These are phyloP conservation scores for Ceratitis capitata DNA, from an alignment of 1,140 invertebrate species.

Conservation along the genomic window DNA sequence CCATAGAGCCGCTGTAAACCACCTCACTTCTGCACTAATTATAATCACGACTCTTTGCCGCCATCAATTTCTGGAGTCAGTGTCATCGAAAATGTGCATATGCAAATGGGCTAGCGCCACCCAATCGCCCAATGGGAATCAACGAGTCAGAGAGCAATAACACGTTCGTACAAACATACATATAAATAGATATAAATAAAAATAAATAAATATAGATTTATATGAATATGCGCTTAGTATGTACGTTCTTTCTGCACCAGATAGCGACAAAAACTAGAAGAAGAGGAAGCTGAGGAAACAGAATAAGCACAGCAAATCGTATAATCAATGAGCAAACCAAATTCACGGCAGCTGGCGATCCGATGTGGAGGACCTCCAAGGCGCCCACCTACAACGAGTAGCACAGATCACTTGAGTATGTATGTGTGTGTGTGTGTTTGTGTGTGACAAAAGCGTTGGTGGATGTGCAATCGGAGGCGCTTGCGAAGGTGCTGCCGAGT, in stretches of 20 bases:
- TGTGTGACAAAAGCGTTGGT: not conserved
- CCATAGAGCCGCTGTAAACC: not conserved
- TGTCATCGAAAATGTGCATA: constrained; percentile 15
- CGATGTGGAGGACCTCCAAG: not conserved
- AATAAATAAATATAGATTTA: not conserved
- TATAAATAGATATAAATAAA: not conserved
- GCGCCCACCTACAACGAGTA: constrained; percentile 20
- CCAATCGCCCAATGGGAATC: constrained; percentile 33
- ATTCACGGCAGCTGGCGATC: not conserved
- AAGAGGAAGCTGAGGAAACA: not conserved
- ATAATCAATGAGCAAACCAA: constrained; percentile 9
- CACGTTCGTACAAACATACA: not conserved
- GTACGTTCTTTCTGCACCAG: not conserved
- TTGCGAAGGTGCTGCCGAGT: not conserved
- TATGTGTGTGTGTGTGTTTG: not conserved
- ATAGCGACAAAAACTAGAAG: not conserved
- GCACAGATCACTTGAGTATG: not conserved
- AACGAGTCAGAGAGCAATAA: not conserved
- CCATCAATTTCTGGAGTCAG: constrained; percentile 38
- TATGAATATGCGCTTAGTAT: not conserved
- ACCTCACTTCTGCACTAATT: constrained; percentile 36
- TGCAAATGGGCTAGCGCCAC: constrained; percentile 41
- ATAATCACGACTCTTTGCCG: constrained; percentile 45
- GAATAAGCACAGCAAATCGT: not conserved
- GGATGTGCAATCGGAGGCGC: constrained; percentile 27